Evolutionary conservation across 2,888 invertebrate species (phyloP).

Genomic region (Drosophila incognita): DNA sequence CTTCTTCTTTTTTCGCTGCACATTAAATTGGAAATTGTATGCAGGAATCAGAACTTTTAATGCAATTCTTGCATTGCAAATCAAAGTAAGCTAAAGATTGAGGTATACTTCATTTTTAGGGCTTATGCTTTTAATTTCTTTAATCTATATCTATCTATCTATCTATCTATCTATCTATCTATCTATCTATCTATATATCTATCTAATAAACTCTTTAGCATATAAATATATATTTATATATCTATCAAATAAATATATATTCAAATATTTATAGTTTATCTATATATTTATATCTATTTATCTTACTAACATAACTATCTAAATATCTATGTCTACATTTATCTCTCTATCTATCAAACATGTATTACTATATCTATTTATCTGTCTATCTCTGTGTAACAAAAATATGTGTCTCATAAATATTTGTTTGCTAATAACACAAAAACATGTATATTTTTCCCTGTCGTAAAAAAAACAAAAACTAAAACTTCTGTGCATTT

Average conservation of each 20-base stretch:
- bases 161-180: background rate
- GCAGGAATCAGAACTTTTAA: background rate
- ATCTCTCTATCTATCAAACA: constrained; percentile 4
- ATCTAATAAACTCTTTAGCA: too few relatives aligned
- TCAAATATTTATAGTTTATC: background rate
- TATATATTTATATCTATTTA: background rate
- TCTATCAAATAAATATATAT: background rate
- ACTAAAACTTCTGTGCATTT: background rate
- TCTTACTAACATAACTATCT: background rate
- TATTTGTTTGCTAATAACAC: background rate
- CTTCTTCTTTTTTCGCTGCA: background rate
- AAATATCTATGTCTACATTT: background rate
- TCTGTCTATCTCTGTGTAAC: background rate
- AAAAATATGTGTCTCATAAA: background rate
- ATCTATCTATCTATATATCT: background rate
- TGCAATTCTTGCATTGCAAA: background rate
- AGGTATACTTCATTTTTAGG: background rate
- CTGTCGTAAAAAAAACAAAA: constrained; percentile 13
- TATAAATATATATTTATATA: background rate
- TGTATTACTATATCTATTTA: background rate
- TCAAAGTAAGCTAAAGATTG: background rate
- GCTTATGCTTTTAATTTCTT: background rate
- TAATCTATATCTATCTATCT: background rate
- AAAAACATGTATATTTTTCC: constrained; percentile 1
- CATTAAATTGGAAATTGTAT: background rate